Evolutionary conservation across 35 echinoderm and acorn worm species (phyloP), one percentile per base, ranked within the genome.

Genomic region (Ophioderma brevispina): DNA sequence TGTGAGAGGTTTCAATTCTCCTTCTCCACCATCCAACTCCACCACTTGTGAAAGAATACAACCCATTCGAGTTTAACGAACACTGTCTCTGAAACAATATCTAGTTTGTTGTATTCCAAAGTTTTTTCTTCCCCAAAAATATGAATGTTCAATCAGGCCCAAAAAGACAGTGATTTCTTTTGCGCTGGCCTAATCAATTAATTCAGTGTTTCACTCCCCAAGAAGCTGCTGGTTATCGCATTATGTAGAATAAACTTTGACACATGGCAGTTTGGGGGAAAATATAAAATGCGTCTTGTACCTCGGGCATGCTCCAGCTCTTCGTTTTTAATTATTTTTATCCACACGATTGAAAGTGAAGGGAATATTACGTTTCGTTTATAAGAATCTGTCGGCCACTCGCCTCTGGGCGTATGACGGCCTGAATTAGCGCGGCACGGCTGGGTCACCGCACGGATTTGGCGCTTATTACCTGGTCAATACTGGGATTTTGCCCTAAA

Each of bases 201-300:
- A 15, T 70, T 25, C 2, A 3, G 10, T 25, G n/a, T 70, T 15
- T 70, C n/a, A 25, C 17, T 8, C 59, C n/a, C 59, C 4, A 70
- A 8, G 4, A 30, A 70, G n/a, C 59, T 25, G 59, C 1, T 70
- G 59, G 15, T 70, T 70, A 70, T 3, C 59, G 59, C 59, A 70
- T 70, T 70, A 70, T 70, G 59, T 70, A 70, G n/a, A 25, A 70
- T 15, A 15, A 70, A 70, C 59, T 15, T 70, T 70, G 10, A 70
- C 59, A 70, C 59, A 70, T 70, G 59, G 10, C 59, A 30, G 59
- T 70, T 70, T 46, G 41, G 59, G 4, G 28, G 59, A 25, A 30
- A 70, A 70, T 70, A 70, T 70, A 70, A 70, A 70, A 70, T 70
- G 59, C 59, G 59, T 70, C 59, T 70, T 70, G 59, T 70, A 70